Percentiles rank a stretch among this genome's conserved stretches.
Evolutionary conservation across 2,888 invertebrate genomes (phyloP).

Genomic region (Gortyna flavago): DNA sequence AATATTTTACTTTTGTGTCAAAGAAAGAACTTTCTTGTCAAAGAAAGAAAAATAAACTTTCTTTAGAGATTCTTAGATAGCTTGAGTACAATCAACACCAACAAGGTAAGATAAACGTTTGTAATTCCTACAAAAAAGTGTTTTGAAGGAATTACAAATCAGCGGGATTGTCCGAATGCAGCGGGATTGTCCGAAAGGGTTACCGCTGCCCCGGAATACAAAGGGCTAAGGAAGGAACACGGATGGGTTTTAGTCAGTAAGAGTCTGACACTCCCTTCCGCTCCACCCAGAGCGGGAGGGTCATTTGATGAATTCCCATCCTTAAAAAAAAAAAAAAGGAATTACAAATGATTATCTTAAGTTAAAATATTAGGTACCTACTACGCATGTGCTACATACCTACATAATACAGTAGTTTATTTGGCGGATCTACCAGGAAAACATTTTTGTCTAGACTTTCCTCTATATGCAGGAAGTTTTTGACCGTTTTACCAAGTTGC

Average conservation of each 20-base stretch:
- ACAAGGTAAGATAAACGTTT: background rate
- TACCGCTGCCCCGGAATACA: too few relatives aligned
- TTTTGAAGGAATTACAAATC: background rate
- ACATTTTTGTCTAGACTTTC: slow-evolving; percentile 23
- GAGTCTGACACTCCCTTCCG: too few relatives aligned
- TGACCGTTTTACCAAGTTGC: background rate
- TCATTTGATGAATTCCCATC: too few relatives aligned
- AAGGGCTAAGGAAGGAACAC: too few relatives aligned
- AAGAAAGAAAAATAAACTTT: background rate
- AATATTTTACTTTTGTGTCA: background rate
- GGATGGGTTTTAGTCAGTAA: too few relatives aligned
- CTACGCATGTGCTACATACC: background rate
- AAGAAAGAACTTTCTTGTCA: background rate
- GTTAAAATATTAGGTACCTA: background rate
- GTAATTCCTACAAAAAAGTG: background rate
- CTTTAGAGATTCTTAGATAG: background rate
- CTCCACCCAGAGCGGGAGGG: too few relatives aligned
- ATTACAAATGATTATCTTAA: background rate
- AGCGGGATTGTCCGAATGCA: too few relatives aligned
- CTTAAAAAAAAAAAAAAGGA: too few relatives aligned
- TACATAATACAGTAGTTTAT: background rate
- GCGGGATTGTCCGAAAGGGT: too few relatives aligned
- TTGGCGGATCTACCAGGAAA: slow-evolving; percentile 21
- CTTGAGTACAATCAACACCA: background rate
- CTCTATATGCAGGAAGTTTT: slow-evolving; percentile 9